Evolutionary conservation across 2,797 vertebrate genomes (phyloP).

Genomic region (Okamejei kenojei): DNA sequence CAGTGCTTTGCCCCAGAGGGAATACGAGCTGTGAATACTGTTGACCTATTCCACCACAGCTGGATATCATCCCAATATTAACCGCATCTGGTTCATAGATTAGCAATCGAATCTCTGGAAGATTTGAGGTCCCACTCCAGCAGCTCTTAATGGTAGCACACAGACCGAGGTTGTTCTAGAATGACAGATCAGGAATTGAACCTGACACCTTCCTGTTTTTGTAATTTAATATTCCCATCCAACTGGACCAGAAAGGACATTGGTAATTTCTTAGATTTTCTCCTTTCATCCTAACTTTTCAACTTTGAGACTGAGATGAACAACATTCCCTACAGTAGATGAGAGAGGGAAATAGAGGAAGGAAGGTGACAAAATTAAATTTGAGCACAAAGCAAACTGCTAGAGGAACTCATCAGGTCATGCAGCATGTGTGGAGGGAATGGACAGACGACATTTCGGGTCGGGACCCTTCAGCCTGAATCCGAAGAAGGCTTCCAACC

Average conservation of each 20-base stretch:
- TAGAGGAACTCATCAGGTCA: no score
- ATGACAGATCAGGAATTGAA: neutral
- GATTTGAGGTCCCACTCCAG: neutral
- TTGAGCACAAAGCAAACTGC: constrained; percentile 25
- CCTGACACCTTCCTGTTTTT: neutral
- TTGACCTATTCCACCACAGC: neutral
- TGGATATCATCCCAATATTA: neutral
- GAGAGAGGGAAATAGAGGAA: neutral
- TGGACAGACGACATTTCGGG: no score
- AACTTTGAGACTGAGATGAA: neutral
- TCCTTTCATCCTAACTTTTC: neutral
- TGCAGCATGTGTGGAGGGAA: no score
- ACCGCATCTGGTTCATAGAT: neutral
- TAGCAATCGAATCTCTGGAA: neutral
- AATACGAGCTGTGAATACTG: neutral
- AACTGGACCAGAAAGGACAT: neutral
- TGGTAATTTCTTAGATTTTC: neutral
- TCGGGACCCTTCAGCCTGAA: no score
- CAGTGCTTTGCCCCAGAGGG: neutral
- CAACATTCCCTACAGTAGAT: neutral
- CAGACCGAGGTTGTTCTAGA: neutral
- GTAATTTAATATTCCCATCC: neutral
- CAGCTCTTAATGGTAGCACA: neutral
- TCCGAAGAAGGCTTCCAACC: no score
- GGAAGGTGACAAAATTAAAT: constrained; percentile 46